A percentile compares a stretch with the other conserved stretches of the same genome.
phyloP scores from a whole-genome alignment of 1,140 invertebrate species.

The Drosophila nigrodunni region DNA sequence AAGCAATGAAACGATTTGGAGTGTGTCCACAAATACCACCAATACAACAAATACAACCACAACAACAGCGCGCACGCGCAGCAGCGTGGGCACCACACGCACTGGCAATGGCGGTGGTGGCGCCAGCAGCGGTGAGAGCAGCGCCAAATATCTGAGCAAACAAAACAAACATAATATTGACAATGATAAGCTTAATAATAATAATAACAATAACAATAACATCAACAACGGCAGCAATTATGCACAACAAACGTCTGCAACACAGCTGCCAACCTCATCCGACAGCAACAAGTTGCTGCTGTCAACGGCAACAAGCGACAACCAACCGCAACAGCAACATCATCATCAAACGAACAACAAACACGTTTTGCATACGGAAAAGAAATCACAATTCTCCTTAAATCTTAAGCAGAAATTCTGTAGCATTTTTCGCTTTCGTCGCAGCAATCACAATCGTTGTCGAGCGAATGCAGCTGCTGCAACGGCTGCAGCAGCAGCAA shows the following conservation, averaged over 20 bases:
- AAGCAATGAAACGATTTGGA: slow-evolving; percentile 79
- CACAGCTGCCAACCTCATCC: slow-evolving; percentile 25
- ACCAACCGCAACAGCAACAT: slow-evolving; percentile 33
- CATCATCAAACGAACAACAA: slow-evolving; percentile 60
- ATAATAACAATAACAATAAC: slow-evolving; percentile 71
- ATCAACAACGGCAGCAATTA: slow-evolving; percentile 31
- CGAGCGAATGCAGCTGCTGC: slow-evolving; percentile 31
- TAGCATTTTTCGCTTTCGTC: slow-evolving; percentile 91
- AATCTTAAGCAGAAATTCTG: slow-evolving; percentile 94
- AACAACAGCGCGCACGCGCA: slow-evolving; percentile 65
- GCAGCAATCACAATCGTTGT: slow-evolving; percentile 84
- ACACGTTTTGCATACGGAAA: slow-evolving; percentile 83
- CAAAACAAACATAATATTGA: slow-evolving; percentile 74
- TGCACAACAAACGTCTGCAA: slow-evolving; percentile 30
- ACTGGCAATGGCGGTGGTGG: slow-evolving; percentile 33
- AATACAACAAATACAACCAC: slow-evolving; percentile 51
- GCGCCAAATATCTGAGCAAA: slow-evolving; percentile 69
- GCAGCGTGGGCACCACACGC: slow-evolving; percentile 58
- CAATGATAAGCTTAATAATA: slow-evolving; percentile 84
- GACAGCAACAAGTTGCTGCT: slow-evolving; percentile 20
- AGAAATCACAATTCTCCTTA: slow-evolving; percentile 85
- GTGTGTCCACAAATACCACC: slow-evolving; percentile 64
- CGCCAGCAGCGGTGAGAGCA: slow-evolving; percentile 83
- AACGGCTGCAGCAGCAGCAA: slow-evolving; percentile 22
- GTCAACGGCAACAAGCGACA: slow-evolving; percentile 30